Percentiles rank a stretch among this genome's conserved stretches.
Evolutionary conservation across 2,113 vertebrate genomes (phyloP).

Genomic region (Eretmochelys imbricata): DNA sequence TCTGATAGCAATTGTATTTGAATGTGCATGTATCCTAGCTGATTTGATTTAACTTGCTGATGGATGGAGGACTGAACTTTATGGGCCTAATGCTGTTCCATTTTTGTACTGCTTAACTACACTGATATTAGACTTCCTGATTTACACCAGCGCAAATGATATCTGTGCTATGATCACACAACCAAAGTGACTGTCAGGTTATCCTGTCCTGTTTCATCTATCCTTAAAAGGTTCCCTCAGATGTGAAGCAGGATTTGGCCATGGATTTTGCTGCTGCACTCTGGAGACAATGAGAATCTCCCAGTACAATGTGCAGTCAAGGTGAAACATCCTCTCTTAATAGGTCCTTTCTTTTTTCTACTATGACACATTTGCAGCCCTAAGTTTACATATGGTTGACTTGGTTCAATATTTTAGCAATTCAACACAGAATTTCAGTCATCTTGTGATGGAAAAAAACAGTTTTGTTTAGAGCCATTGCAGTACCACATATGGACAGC

Average conservation of each 20-base stretch:
- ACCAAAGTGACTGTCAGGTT: background rate
- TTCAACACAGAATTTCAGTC: background rate
- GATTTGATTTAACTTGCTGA: background rate
- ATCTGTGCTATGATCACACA: background rate
- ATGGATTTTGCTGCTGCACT: background rate
- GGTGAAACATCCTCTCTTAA: background rate
- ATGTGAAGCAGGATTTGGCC: background rate
- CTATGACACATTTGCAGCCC: background rate
- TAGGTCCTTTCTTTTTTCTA: background rate
- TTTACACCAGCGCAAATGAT: background rate
- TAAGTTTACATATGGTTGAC: background rate
- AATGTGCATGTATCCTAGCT: background rate
- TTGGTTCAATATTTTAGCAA: background rate
- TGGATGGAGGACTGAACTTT: background rate
- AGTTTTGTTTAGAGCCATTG: background rate
- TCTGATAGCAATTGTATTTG: background rate
- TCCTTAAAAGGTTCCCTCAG: background rate
- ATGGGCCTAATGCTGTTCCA: background rate
- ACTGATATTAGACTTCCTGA: background rate
- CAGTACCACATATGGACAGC: background rate
- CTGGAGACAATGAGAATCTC: background rate
- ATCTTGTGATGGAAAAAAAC: background rate
- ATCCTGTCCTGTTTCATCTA: background rate
- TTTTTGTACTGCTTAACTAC: background rate
- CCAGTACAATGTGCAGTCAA: too few relatives aligned